These are phyloP conservation scores for Gisinianus flammeolus DNA, from an alignment of 2,888 invertebrate genomes.

Conservation along the genomic window DNA sequence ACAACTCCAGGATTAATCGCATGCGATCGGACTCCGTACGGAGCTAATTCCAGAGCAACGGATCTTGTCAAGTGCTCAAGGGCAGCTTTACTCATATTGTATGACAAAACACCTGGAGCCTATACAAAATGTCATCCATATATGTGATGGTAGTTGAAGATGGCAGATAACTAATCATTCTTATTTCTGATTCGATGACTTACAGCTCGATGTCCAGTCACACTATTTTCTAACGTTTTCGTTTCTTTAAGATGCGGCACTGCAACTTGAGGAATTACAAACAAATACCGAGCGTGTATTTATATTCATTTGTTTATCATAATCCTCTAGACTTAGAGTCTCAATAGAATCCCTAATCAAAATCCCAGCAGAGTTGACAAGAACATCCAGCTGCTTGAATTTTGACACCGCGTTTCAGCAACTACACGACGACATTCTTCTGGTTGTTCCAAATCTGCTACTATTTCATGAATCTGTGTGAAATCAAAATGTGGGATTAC, in stretches of 20 bases:
- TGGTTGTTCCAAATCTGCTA: constrained; percentile 48
- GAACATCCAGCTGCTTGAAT: constrained; percentile 52
- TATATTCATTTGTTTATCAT: constrained; percentile 85
- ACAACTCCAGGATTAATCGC: constrained; percentile 79
- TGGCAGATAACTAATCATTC: too few relatives aligned
- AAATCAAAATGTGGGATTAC: background rate
- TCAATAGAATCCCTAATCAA: constrained; percentile 83
- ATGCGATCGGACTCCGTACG: constrained; percentile 50
- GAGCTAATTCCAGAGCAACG: constrained; percentile 82
- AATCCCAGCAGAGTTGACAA: constrained; percentile 80
- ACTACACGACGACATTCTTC: constrained; percentile 51
- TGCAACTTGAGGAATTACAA: constrained; percentile 82
- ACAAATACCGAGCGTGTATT: constrained; percentile 73
- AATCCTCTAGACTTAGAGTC: constrained; percentile 82
- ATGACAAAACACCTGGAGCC: constrained; percentile 71
- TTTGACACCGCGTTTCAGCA: constrained; percentile 47
- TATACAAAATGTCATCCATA: constrained; percentile 29
- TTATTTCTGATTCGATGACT: too few relatives aligned
- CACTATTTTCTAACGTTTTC: constrained; percentile 85
- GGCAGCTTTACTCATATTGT: constrained; percentile 91
- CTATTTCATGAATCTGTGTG: constrained; percentile 45
- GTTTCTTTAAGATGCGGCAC: constrained; percentile 78
- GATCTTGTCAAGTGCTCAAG: constrained; percentile 95
- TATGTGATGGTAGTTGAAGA: background rate
- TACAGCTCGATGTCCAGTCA: constrained; percentile 79